A percentile compares a stretch with the other conserved stretches of the same genome.
These are phyloP conservation scores for Taxidea taxus DNA, from an alignment of 2,113 vertebrate species.

Conservation along the genomic window DNA sequence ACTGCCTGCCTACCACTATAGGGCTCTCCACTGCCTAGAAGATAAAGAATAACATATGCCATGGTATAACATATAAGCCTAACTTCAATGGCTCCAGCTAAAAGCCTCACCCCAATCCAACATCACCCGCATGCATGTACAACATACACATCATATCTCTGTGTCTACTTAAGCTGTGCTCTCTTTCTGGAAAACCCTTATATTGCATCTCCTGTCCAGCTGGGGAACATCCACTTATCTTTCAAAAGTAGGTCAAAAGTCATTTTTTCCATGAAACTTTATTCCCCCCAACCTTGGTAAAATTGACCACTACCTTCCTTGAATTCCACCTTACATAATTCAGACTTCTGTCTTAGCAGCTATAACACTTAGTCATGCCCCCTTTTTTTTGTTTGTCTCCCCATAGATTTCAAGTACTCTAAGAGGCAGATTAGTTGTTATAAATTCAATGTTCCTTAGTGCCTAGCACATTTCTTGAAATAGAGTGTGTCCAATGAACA, in stretches of 20 bases:
- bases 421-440: neutral
- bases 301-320: neutral
- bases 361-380: neutral
- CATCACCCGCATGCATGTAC: neutral
- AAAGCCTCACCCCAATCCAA: neutral
- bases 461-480: conserved; percentile 17
- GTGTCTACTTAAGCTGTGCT: neutral
- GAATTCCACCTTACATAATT: neutral
- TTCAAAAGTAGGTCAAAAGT: neutral
- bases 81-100: neutral
- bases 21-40: neutral
- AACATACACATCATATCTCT: neutral
- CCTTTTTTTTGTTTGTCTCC: neutral
- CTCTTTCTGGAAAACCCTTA: conserved; percentile 1
- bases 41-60: neutral
- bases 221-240: neutral
- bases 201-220: neutral
- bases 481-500: neutral
- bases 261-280: neutral
- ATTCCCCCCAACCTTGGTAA: neutral
- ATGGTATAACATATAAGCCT: neutral
- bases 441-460: neutral
- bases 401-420: neutral
- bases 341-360: neutral
- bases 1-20: neutral